These are phyloP conservation scores for Mormyrus hasselquistii DNA, from an alignment of 2,797 vertebrate species.

Conservation along the genomic window DNA sequence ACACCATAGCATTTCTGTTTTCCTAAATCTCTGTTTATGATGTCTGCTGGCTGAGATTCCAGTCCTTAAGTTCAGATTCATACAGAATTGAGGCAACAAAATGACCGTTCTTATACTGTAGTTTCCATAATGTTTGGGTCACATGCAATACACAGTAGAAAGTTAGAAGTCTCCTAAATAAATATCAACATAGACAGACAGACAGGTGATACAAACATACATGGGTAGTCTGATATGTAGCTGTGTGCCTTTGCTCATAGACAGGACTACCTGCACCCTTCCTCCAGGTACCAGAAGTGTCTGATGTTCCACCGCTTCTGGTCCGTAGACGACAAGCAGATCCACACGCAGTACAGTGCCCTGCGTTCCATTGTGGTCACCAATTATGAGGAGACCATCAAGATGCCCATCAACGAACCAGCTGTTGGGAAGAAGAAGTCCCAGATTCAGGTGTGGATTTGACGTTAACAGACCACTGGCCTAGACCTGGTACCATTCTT, in stretches of 20 bases:
- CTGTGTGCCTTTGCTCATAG: background rate
- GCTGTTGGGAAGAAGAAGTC: constrained; percentile 66
- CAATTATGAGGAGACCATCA: constrained; percentile 77
- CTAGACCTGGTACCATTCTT: background rate
- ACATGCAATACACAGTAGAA: background rate
- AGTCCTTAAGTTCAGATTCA: background rate
- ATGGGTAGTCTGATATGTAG: background rate
- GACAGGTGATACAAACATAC: background rate
- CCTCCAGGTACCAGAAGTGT: constrained; percentile 70
- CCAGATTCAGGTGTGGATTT: constrained; percentile 68
- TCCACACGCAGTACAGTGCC: constrained; percentile 70
- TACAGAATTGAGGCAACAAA: background rate
- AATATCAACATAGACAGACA: background rate
- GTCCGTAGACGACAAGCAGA: constrained; percentile 77
- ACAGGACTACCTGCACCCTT: background rate
- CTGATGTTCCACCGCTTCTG: constrained; percentile 77
- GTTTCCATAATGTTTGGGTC: background rate
- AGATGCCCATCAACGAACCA: constrained; percentile 81
- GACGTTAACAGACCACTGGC: background rate
- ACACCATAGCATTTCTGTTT: background rate
- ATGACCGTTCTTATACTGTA: background rate
- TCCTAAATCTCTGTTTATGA: background rate
- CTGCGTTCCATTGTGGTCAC: constrained; percentile 73
- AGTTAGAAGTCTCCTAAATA: background rate
- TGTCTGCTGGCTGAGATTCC: background rate